Evolutionary conservation across 2,113 vertebrate species (phyloP).

Genomic region (Clarias gariepinus): DNA sequence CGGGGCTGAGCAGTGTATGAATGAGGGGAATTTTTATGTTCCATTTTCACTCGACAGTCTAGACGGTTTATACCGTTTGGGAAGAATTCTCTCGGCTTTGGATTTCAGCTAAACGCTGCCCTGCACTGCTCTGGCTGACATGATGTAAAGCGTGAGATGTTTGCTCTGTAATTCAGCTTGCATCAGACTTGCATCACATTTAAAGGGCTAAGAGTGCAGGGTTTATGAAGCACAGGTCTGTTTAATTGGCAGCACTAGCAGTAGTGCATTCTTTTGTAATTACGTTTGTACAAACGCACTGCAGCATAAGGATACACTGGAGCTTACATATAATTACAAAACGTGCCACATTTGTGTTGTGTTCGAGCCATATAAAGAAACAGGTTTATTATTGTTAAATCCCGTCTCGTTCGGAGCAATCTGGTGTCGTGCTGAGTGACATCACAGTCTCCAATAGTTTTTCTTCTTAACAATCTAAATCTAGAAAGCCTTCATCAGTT

Average conservation of each 20-base stretch:
- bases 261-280: constrained; percentile 19
- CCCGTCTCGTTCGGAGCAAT: neutral
- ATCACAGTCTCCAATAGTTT: neutral
- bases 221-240: neutral
- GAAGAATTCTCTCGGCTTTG: constrained; percentile 60
- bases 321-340: neutral
- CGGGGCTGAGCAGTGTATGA: constrained; percentile 59
- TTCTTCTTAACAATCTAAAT: neutral
- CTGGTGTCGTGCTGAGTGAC: neutral
- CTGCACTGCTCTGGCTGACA: constrained; percentile 22
- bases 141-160: constrained; percentile 36
- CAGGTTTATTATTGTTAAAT: neutral
- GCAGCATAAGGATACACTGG: neutral
- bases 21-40: constrained; percentile 68
- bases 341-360: neutral
- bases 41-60: constrained; percentile 70
- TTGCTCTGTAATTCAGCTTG: constrained; percentile 17
- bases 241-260: constrained; percentile 18
- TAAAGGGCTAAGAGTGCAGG: constrained; percentile 17
- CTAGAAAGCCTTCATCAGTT: neutral
- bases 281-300: neutral
- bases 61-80: constrained; percentile 67
- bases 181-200: constrained; percentile 35
- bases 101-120: constrained; percentile 56
- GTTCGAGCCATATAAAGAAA: neutral